Conservation (phyloP, 1,140 invertebrate genomes). For the Harlomillsia oculata region DNA sequence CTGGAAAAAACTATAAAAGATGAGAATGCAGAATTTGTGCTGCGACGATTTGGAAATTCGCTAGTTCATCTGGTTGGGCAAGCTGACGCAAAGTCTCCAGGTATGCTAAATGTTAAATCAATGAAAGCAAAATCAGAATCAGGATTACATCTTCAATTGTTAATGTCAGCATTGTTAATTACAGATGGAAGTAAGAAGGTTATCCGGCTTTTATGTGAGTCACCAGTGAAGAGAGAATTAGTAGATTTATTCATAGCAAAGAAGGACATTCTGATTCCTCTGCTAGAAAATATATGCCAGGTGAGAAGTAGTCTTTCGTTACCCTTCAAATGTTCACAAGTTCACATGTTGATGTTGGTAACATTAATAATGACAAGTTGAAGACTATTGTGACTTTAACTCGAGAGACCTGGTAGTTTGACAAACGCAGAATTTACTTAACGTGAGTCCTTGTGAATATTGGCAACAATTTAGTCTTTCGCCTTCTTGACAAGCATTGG, state of each 20-base stretch:
- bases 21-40: constrained; percentile 59
- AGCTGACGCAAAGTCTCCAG: constrained; percentile 22
- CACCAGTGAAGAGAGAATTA: constrained; percentile 29
- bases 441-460: too few species aligned
- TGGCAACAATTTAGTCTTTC: too few species aligned
- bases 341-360: too few species aligned
- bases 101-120: too few species aligned
- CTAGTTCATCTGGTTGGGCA: constrained; percentile 57
- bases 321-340: too few species aligned
- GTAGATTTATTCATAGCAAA: constrained; percentile 34
- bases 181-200: constrained; percentile 33
- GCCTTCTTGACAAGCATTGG: too few species aligned
- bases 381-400: too few species aligned
- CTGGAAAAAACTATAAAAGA: constrained; percentile 32
- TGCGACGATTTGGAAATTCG: constrained; percentile 71
- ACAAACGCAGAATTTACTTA: too few species aligned
- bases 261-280: constrained; percentile 31
- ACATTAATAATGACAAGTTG: too few species aligned
- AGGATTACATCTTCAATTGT: constrained; percentile 37
- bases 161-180: neutral
- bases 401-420: too few species aligned
- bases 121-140: too few species aligned
- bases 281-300: constrained; percentile 33
- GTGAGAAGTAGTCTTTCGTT: too few species aligned
- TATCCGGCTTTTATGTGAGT: constrained; percentile 25